These are phyloP conservation scores for Harmothoe impar DNA, from an alignment of 2,888 invertebrate genomes.

Conservation along the genomic window DNA sequence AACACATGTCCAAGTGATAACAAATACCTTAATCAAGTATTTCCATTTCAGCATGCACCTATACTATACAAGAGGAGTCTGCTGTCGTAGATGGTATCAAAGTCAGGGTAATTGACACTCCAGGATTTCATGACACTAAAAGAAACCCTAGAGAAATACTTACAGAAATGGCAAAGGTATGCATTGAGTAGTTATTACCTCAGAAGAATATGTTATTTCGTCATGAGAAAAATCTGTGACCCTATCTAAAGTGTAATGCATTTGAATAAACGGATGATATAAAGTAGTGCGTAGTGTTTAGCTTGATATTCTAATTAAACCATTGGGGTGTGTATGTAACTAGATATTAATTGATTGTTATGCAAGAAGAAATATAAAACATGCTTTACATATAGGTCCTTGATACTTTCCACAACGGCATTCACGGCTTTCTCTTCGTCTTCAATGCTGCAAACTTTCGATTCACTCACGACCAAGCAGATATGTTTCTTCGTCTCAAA, in stretches of 20 bases:
- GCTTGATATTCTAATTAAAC: not conserved
- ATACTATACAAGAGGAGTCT: not conserved
- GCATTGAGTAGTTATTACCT: no score
- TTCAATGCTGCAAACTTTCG: not conserved
- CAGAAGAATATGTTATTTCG: no score
- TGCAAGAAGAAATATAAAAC: not conserved
- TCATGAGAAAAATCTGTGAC: not conserved
- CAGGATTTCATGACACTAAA: not conserved
- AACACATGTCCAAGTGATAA: not conserved
- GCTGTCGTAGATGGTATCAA: not conserved
- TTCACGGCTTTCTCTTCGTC: slow-evolving; percentile 14
- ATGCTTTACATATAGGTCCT: not conserved
- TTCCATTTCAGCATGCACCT: not conserved
- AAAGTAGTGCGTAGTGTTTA: not conserved
- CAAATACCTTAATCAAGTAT: not conserved
- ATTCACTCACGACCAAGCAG: not conserved
- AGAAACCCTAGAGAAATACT: not conserved
- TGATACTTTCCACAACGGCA: not conserved
- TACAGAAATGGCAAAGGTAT: slow-evolving; percentile 9
- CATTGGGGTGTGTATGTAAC: not conserved
- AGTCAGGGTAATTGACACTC: slow-evolving; percentile 12
- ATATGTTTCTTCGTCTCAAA: not conserved
- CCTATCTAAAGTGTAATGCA: not conserved
- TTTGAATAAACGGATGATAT: not conserved
- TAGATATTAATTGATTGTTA: not conserved